Base-by-base conservation (phyloP, 1,140 invertebrate genomes). In the Pygmarrhopalites habei region DNA sequence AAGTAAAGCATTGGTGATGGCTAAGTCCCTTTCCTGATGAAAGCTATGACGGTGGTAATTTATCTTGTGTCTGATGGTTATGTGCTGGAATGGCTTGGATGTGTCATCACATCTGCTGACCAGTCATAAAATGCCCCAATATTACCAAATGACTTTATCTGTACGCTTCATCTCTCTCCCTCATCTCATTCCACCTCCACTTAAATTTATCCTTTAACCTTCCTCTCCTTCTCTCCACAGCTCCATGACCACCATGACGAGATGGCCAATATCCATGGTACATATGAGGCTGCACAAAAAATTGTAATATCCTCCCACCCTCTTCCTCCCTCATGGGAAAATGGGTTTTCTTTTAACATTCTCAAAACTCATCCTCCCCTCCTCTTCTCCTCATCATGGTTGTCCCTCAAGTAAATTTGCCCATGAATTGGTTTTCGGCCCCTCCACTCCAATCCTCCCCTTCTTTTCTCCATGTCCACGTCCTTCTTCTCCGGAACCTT, bases 41-140 rank as follows among this genome's bases (percentile, higher is more conserved):
- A 51, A 64, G 55, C 58, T 58, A 61, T 61, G 59, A 61, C 35
- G 32, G 51, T n/a, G n/a, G n/a, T 61, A 61, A 61, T 61, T 61
- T 61, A 61, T 61, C 59, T 61, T 61, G 59, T 26, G 59, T 29
- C 59, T 61, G 59, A 61, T 61, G 59, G 47, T 61, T 61, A 53
- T 61, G 59, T 61, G 59, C 32, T 61, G 49, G 26, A 39, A 52
- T 61, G 59, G 29, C 44, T 19, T 51, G 46, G 28, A 49, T 49
- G 55, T 64, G 62, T 64, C 62, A 58, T 64, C 62, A 64, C 62
- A 64, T 64, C 62, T 64, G 62, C 56, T 58, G 62, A 58, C 62
- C 62, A 64, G 43, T 64, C 55, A 64, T 64, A 58, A 64, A 64
- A 64, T 64, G 35, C 29, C 15, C 55, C 55, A 64, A 58, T 64